These are phyloP conservation scores for Eidolon helvum DNA, from an alignment of 2,113 vertebrate genomes.

Conservation along the genomic window DNA sequence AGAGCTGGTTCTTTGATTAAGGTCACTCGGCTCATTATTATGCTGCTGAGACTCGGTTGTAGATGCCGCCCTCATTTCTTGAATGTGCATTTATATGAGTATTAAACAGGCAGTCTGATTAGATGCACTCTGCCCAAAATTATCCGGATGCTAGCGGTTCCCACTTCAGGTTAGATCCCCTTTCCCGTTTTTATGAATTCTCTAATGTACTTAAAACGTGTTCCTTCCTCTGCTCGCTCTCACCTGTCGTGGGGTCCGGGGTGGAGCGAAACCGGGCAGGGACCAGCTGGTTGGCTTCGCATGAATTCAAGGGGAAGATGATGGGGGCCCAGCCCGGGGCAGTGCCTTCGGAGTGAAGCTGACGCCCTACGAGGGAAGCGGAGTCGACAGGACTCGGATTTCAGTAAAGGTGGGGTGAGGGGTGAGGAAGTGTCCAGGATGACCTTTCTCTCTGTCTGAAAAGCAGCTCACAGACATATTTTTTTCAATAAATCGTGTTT, in stretches of 20 bases:
- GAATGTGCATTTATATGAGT: neutral
- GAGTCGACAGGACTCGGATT: fast-evolving
- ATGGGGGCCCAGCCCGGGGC: fast-evolving
- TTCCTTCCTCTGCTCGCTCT: neutral
- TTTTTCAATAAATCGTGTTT: neutral
- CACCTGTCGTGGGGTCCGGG: fast-evolving
- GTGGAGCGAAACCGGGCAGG: neutral
- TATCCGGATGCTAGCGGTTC: fast-evolving
- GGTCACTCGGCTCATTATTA: neutral
- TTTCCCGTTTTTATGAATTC: neutral
- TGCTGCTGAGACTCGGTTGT: neutral
- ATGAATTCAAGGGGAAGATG: fast-evolving
- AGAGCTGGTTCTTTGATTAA: neutral
- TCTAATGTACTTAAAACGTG: neutral
- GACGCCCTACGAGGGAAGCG: fast-evolving
- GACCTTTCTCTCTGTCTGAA: neutral
- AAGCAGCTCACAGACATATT: neutral
- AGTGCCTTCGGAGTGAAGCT: neutral
- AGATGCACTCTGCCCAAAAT: neutral
- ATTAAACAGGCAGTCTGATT: fast-evolving
- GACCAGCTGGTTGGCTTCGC: fast-evolving
- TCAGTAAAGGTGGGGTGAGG: too few relatives aligned
- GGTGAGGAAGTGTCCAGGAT: too few relatives aligned
- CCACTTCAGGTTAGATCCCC: neutral
- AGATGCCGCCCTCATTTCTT: fast-evolving